These are phyloP conservation scores for Gallirallus australis DNA, from an alignment of 2,797 vertebrate species.

Conservation along the genomic window DNA sequence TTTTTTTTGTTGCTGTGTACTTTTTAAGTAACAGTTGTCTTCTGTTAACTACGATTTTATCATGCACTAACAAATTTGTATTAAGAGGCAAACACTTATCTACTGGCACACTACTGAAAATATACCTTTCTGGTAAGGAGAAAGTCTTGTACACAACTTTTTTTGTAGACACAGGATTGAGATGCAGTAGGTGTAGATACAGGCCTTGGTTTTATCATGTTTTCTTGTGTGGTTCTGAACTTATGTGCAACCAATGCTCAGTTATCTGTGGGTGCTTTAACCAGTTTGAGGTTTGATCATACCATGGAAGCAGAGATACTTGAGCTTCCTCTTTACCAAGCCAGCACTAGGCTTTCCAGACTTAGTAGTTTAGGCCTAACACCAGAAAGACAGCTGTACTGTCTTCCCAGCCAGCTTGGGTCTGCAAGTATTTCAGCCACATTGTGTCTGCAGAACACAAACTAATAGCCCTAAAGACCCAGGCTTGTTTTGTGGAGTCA, in stretches of 20 bases:
- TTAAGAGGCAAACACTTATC: not conserved
- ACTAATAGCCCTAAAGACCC: not conserved
- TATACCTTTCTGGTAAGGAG: not conserved
- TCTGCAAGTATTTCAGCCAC: not conserved
- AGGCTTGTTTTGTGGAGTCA: not conserved
- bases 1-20: not conserved
- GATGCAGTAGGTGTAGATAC: not conserved
- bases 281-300: not conserved
- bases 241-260: not conserved
- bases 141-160: fast-evolving
- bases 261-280: not conserved
- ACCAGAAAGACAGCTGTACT: slow-evolving; percentile 34
- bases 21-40: not conserved
- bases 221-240: not conserved
- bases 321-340: not conserved
- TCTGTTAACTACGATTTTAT: not conserved
- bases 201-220: not conserved
- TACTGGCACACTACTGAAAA: not conserved
- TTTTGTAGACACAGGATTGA: not conserved
- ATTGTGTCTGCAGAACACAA: not conserved
- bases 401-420: not conserved
- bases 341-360: not conserved
- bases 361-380: not conserved
- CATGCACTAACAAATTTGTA: not conserved
- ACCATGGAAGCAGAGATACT: not conserved